Base-by-base conservation (phyloP, 2,797 vertebrate species). In the Apogon hyalosoma region DNA sequence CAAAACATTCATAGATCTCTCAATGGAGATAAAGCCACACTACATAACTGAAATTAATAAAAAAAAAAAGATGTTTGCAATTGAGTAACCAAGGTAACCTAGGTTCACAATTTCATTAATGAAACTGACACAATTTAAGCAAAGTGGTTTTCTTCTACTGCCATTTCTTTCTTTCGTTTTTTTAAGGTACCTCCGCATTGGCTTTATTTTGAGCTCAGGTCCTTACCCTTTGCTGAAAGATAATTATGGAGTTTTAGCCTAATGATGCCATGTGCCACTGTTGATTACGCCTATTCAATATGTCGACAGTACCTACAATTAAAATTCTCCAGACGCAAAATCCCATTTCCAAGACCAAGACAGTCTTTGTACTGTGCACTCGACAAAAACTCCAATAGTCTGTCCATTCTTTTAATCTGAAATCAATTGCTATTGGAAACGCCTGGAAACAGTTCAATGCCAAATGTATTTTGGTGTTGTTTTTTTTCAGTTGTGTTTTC, bases 391-490 rank as follows among this genome's bases (percentile, higher is more conserved):
- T 79, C 74, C 33, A 69, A 77, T 61, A 55, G 62, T 41, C 74
- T 52, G 66, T 77, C 72, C 73, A 49, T 77, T 78, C 83, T 71
- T 86, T 90, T 77, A 82, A 81, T 68, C 79, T 6, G 16, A 64
- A 77, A 85, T 89, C 86, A 86, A 64, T 87, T 72, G 66, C 63
- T 38, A 69, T 56, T 76, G 70, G 31, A 77, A 85, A 86, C 24
- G 65, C 62, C 56, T 80, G 81, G 82, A 86, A 80, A 74, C 19
- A 36, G 64, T 75, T 86, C 73, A 82, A 41, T 80, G 77, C 56
- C 31, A 80, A 82, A 77, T 77, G 57, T 73, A 75, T 85, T 87
- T 73, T 82, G 63, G 53, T 73, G 77, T 69, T 88, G 78, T 86
- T 87, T 88, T 84, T 87, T 88, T 80, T n/a, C 77, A 69, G 66